These are phyloP conservation scores for Drosophila sulfurigaster DNA, from an alignment of 1,140 invertebrate genomes.

Conservation along the genomic window DNA sequence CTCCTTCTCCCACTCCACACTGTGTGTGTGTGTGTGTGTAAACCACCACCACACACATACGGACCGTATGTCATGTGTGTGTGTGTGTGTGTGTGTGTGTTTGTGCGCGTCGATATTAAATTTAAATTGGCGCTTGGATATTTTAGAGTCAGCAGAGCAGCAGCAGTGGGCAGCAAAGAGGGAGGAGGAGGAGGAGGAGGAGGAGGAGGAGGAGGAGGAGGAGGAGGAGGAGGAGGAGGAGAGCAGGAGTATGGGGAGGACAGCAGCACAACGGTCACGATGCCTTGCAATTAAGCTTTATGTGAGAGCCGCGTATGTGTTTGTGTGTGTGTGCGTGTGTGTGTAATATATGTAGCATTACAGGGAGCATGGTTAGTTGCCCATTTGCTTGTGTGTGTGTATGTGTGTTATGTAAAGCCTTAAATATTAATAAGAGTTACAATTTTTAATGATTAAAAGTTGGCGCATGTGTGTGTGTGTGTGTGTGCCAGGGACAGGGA, in stretches of 20 bases:
- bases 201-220: not conserved
- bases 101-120: slow-evolving; percentile 78
- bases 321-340: slow-evolving; percentile 16
- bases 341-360: slow-evolving; percentile 20
- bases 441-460: slow-evolving; percentile 83
- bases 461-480: slow-evolving; percentile 73
- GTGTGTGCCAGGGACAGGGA: slow-evolving; percentile 31
- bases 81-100: slow-evolving; percentile 40
- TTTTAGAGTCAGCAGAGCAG: slow-evolving; percentile 70
- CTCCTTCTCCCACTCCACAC: not conserved
- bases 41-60: slow-evolving; percentile 9
- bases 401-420: slow-evolving; percentile 65
- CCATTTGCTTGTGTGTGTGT: slow-evolving; percentile 29
- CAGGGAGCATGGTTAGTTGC: slow-evolving; percentile 53
- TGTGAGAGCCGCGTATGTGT: slow-evolving; percentile 18
- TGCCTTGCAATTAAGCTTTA: slow-evolving; percentile 73
- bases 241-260: not conserved
- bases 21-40: slow-evolving; percentile 33
- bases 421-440: slow-evolving; percentile 83
- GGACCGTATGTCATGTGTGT: slow-evolving; percentile 6
- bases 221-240: not conserved
- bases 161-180: slow-evolving; percentile 24
- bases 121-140: slow-evolving; percentile 82
- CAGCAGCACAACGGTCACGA: slow-evolving; percentile 59
- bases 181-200: not conserved